Base-by-base conservation (phyloP, 2,113 vertebrate genomes). In the Falco punctatus region DNA sequence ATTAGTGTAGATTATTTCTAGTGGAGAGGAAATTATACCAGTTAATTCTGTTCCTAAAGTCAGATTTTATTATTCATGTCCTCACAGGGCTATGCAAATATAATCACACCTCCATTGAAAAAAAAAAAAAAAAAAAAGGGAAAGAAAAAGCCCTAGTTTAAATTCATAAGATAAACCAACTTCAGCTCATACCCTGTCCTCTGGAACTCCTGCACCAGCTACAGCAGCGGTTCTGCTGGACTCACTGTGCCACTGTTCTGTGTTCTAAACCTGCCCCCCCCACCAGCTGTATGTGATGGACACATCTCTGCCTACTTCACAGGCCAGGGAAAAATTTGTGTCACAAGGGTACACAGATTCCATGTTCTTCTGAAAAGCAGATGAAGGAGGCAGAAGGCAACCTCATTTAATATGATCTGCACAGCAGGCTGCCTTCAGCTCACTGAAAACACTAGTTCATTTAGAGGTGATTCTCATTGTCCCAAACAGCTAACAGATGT, bases 201-300 rank as follows among this genome's bases (percentile, higher is more conserved):
- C 46, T 35, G 46, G 24, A 70, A 5, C 40, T 65, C 13, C 26
- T 19, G 17, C 15, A 51, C 22, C 27, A 74, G 20, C 48, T 30
- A 0, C 0, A 33, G 74, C 0, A 46, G n/a, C 0, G 57, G 26
- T 17, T 74, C 48, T n/a, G 48, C 2, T 23, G 21, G 35, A 30
- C 48, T n/a, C 3, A 0, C 44, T 32, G 15, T 14, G 52, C 13
- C 57, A 27, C 44, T 27, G 5, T 5, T 54, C n/a, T 54, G 46
- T 5, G 62, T 67, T 14, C 27, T 27, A 52, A 24, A 21, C 21
- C 6, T 13, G 5, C 51, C 13, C 44, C 40, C 44, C 51, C 48
- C 12, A 32, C 19, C 13, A 35, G 78, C 3, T 40, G 38, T 11
- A 83, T 40, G 42, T 6, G 15, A 6, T 8, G 8, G 16, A 24